A percentile compares a stretch with the other conserved stretches of the same genome.
phyloP scores from a whole-genome alignment of 37 sponge, comb jelly and placozoan species.

The Diacarnus erythraeanus region DNA sequence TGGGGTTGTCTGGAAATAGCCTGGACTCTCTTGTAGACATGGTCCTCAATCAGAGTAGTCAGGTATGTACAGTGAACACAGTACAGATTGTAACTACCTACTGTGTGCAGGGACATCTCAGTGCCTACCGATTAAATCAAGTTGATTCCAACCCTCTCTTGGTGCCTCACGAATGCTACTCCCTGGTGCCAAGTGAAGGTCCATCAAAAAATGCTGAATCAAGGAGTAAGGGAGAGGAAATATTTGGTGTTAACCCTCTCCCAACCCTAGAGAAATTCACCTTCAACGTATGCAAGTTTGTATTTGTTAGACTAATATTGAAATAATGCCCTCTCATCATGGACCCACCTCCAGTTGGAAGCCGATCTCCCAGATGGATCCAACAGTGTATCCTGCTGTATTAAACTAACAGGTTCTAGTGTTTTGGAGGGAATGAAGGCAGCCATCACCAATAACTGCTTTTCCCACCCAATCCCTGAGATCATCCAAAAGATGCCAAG shows the following conservation, averaged over 20 bases:
- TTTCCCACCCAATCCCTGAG: constrained; percentile 1
- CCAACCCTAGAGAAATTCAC: constrained; percentile 40
- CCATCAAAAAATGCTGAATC: background rate
- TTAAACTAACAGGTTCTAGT: constrained; percentile 21
- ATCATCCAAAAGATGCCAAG: constrained; percentile 7
- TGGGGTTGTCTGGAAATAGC: constrained; percentile 22
- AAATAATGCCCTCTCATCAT: background rate
- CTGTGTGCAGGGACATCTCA: constrained; percentile 29
- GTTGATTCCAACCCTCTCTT: constrained; percentile 10
- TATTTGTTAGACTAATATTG: background rate
- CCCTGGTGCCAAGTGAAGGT: background rate
- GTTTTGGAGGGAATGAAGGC: constrained; percentile 13
- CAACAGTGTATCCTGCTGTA: background rate
- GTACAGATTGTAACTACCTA: too few relatives aligned
- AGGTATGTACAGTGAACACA: too few relatives aligned
- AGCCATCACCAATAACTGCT: background rate
- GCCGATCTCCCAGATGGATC: background rate
- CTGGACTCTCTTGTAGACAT: constrained; percentile 26
- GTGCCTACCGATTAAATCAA: constrained; percentile 18
- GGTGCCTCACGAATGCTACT: background rate
- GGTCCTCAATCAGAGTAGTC: constrained; percentile 20
- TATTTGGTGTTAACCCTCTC: constrained; percentile 42
- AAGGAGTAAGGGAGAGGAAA: background rate
- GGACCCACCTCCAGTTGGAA: background rate
- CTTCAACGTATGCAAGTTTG: constrained; percentile 29